Conservation (phyloP, 2,797 vertebrate genomes). For the Hapalemur alaotrensis region DNA sequence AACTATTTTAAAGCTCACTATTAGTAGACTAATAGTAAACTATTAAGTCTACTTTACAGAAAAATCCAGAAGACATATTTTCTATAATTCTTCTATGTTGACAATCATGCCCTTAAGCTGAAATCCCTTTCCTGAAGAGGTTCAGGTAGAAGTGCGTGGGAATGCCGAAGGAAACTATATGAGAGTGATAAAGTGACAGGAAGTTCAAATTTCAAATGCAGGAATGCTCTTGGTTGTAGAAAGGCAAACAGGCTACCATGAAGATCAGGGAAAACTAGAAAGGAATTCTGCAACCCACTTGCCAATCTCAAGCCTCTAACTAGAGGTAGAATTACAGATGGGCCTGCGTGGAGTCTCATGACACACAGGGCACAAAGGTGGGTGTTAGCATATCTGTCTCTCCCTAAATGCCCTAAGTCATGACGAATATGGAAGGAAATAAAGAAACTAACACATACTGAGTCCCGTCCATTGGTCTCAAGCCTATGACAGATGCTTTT, state of each 20-base stretch:
- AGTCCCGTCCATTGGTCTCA: not conserved
- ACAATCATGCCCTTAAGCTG: not conserved
- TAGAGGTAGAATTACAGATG: not conserved
- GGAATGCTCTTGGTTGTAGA: not conserved
- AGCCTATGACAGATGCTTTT: not conserved
- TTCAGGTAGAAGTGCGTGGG: not conserved
- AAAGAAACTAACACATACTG: not conserved
- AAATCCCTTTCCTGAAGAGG: not conserved
- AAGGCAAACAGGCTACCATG: not conserved
- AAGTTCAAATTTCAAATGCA: not conserved
- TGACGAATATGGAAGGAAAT: not conserved
- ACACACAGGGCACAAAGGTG: not conserved
- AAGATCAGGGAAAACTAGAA: not conserved
- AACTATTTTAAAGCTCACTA: not conserved
- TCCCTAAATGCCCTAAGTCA: not conserved
- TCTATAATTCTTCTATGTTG: not conserved
- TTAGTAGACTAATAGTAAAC: not conserved
- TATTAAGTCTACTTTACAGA: not conserved
- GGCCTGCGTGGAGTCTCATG: not conserved
- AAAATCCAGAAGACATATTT: not conserved
- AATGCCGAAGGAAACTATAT: not conserved
- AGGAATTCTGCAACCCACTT: not conserved
- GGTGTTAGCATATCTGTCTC: not conserved
- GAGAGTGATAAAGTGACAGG: not conserved
- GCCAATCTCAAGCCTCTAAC: not conserved